Percentiles rank a stretch among this genome's conserved stretches.
These are phyloP conservation scores for Falco peregrinus DNA, from an alignment of 2,797 vertebrate genomes.

Conservation along the genomic window DNA sequence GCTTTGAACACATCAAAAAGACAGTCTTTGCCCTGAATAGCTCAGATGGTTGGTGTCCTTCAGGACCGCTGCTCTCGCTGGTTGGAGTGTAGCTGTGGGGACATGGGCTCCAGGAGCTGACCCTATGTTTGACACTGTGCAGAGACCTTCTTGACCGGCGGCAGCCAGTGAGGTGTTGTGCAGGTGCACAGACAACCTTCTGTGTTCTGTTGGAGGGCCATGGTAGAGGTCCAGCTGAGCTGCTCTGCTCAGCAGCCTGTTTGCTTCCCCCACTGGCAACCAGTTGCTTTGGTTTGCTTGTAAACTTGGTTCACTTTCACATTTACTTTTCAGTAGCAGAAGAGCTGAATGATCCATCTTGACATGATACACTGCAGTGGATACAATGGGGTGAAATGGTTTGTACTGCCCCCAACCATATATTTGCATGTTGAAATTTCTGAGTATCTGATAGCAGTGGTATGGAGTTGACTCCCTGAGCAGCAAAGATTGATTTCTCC, in stretches of 20 bases:
- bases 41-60: background rate
- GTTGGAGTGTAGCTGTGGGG: background rate
- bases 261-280: background rate
- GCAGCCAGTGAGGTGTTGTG: background rate
- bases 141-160: background rate
- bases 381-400: background rate
- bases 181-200: background rate
- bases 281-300: background rate
- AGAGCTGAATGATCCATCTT: background rate
- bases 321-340: background rate
- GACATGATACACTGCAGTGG: background rate
- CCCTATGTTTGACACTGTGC: background rate
- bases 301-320: background rate
- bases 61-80: background rate
- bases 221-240: background rate
- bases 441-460: conserved; percentile 56
- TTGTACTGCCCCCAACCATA: conserved; percentile 18
- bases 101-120: rapidly evolving
- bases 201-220: background rate
- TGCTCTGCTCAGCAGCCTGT: background rate
- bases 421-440: conserved; percentile 63
- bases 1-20: background rate
- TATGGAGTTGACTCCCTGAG: conserved; percentile 65
- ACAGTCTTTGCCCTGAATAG: background rate
- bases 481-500: conserved; percentile 77